Evolutionary conservation across 1,140 invertebrate genomes (phyloP).

Genomic region (Atta cephalotes): DNA sequence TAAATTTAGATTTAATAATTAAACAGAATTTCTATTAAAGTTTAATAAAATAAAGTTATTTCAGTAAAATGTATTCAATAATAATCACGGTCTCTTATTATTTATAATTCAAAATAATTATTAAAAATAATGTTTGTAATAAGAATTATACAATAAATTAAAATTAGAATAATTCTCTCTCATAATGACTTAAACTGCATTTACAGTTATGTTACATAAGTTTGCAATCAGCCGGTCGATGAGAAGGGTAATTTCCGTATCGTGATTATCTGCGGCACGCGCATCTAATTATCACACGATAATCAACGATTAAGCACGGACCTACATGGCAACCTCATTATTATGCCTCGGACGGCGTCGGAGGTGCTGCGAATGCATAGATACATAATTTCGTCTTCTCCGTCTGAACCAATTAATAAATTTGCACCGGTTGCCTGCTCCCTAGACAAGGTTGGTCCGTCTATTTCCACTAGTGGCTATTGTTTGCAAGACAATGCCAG

Average conservation of each 20-base stretch:
- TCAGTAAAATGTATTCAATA: too few species aligned
- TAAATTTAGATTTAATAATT: background rate
- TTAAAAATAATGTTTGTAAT: background rate
- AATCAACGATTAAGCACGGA: conserved; percentile 67
- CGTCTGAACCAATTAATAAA: conserved; percentile 78
- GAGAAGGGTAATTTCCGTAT: conserved; percentile 33
- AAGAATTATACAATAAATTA: background rate
- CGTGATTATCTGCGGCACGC: conserved; percentile 57
- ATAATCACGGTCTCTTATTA: background rate
- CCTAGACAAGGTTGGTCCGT: conserved; percentile 70
- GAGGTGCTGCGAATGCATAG: conserved; percentile 25
- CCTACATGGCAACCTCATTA: conserved; percentile 60
- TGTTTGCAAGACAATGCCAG: conserved; percentile 75
- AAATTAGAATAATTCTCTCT: background rate
- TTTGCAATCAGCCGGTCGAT: conserved; percentile 20
- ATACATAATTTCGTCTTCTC: conserved; percentile 70
- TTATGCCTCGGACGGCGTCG: conserved; percentile 34
- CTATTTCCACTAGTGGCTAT: conserved; percentile 73
- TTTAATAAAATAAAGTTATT: background rate
- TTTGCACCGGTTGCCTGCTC: conserved; percentile 73
- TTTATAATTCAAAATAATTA: background rate
- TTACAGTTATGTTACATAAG: conserved; percentile 12
- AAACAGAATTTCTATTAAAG: background rate
- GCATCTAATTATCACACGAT: conserved; percentile 66
- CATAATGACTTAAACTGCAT: too few species aligned